Evolutionary conservation across 1,140 invertebrate species (phyloP).

Genomic region (Drosophila lowei): DNA sequence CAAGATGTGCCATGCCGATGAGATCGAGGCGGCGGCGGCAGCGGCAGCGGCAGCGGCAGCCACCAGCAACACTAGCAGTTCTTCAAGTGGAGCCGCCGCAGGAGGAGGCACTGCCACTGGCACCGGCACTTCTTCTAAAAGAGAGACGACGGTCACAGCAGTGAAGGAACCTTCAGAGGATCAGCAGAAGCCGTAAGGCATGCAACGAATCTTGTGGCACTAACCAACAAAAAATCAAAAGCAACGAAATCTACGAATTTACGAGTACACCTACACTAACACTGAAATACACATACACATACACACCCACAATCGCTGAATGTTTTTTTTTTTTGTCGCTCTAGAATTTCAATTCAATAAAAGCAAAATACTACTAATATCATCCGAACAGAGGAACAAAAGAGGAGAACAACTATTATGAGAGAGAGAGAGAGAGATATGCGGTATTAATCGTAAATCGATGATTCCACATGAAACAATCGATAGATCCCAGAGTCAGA

Average conservation of each 20-base stretch:
- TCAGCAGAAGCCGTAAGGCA: slow-evolving; percentile 32
- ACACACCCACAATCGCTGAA: slow-evolving; percentile 22
- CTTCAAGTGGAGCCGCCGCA: slow-evolving; percentile 21
- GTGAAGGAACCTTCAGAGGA: slow-evolving; percentile 6
- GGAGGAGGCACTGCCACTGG: slow-evolving; percentile 6
- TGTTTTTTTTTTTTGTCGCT: slow-evolving; percentile 51
- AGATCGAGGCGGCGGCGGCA: slow-evolving; percentile 61
- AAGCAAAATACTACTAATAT: slow-evolving; percentile 6
- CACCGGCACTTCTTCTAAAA: slow-evolving; percentile 27
- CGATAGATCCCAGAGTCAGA: too few relatives aligned
- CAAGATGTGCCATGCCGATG: slow-evolving; percentile 91
- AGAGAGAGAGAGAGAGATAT: too few relatives aligned
- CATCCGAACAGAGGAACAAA: too few relatives aligned
- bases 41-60: slow-evolving; percentile 15
- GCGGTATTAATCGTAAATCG: too few relatives aligned
- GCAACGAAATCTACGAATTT: slow-evolving; percentile 52
- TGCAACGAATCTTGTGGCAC: slow-evolving; percentile 1
- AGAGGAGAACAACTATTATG: too few relatives aligned
- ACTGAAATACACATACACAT: slow-evolving; percentile 7
- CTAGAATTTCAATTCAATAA: slow-evolving; percentile 34
- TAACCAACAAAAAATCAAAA: slow-evolving; percentile 19
- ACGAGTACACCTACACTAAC: slow-evolving; percentile 16
- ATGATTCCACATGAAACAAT: too few relatives aligned
- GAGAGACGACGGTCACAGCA: slow-evolving; percentile 11
- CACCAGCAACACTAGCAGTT: slow-evolving; percentile 25